Evolutionary conservation across 2,113 vertebrate genomes (phyloP).

Genomic region (Nycticorax nycticorax): DNA sequence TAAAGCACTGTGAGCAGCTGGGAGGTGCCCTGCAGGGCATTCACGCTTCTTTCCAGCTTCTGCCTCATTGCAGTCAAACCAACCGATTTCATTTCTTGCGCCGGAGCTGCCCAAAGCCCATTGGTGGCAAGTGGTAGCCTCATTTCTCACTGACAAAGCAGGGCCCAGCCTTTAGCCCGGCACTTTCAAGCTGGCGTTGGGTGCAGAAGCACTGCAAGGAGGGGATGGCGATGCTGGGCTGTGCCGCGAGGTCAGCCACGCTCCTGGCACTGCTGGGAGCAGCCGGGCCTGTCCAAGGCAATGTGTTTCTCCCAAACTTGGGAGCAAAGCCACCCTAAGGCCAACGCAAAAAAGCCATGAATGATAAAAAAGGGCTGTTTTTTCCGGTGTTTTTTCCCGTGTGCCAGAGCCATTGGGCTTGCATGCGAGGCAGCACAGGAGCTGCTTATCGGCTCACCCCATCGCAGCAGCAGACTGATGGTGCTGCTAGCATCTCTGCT

Average conservation of each 20-base stretch:
- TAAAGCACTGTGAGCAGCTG: background rate
- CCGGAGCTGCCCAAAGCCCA: background rate
- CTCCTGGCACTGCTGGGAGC: background rate
- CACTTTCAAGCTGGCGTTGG: fast-evolving
- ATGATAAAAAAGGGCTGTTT: background rate
- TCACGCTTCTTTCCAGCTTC: background rate
- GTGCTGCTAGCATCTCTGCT: background rate
- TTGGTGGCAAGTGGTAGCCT: background rate
- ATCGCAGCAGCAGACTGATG: background rate
- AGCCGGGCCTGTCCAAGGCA: fast-evolving
- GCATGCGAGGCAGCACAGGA: fast-evolving
- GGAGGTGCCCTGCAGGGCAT: background rate
- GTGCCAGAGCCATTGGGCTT: background rate
- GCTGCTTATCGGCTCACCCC: background rate
- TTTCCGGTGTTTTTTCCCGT: fast-evolving
- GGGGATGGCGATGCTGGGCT: background rate
- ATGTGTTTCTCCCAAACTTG: fast-evolving
- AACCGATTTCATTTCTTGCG: background rate
- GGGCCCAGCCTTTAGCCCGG: background rate
- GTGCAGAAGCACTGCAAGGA: background rate
- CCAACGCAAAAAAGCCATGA: background rate
- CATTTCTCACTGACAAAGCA: fast-evolving
- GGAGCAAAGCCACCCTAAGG: background rate
- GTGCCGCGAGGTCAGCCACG: background rate
- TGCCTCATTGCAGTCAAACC: background rate